Evolutionary conservation across 2,888 invertebrate genomes (phyloP), one percentile per base, ranked within the genome.

Genomic region (Callyntrura sp.): DNA sequence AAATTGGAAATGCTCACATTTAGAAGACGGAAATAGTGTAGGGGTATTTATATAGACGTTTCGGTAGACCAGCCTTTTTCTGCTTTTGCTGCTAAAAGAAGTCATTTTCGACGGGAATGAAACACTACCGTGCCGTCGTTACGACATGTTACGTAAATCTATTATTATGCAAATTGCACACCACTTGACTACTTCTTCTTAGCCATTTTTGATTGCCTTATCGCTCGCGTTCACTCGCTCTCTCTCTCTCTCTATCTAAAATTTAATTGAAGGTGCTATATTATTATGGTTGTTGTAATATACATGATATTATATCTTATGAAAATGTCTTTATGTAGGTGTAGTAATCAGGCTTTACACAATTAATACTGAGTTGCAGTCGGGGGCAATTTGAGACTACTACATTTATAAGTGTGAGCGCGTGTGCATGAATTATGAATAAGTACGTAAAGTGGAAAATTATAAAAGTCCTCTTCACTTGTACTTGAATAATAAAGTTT

Each of bases 201-300:
- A 55, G 23, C 35, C 23, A 25, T 62, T 83, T 35, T 65, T 83
- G 23, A 83, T 84, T 85, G 84, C 84, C 84, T 85, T 85, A 85
- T 55, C 25, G 6, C n/a, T 35, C 35, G 35, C 35, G 2, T 6
- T 35, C 35, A 4, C 35, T 2, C 35, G 35, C 35, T 35, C 35
- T 35, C 35, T 35, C 35, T 35, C 35, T 2, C 35, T 2, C 35
- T 35, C 35, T 35, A 2, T 28, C n/a, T 28, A 14, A 25, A n/a
- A 5, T 78, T 84, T 84, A 70, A 84, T 84, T 73, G 17, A 73
- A 68, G 83, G 83, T 83, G 83, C 84, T 70, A 85, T 65, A n/a
- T 35, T 35, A 35, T 35, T 35, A 35, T 35, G 6, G 28, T 82
- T 60, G 9, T 23, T 48, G 51, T 60, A 60, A 9, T 60, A 60